These are phyloP conservation scores for Drosophila dives DNA, from an alignment of 2,888 invertebrate genomes.

Conservation along the genomic window DNA sequence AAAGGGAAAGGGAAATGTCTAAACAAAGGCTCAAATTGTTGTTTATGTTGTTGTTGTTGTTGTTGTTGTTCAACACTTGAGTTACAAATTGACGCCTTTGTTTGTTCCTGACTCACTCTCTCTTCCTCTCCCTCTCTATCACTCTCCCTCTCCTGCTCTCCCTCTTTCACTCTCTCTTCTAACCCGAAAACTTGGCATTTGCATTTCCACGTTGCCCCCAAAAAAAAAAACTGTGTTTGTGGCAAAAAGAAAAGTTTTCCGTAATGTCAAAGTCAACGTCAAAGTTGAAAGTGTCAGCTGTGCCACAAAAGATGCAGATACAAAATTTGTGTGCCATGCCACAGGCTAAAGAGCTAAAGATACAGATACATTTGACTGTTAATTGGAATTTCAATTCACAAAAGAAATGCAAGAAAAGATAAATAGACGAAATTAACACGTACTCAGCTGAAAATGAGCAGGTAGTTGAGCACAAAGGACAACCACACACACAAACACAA, in stretches of 20 bases:
- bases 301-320: conserved; percentile 30
- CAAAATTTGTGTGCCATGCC: background rate
- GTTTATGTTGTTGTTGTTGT: background rate
- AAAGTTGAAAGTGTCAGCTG: conserved; percentile 58
- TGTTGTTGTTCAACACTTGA: conserved; percentile 38
- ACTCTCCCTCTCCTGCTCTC: background rate
- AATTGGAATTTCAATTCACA: conserved; percentile 69
- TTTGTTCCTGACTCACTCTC: conserved; percentile 56
- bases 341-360: conserved; percentile 6
- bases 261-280: conserved; percentile 51
- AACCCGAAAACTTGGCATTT: conserved; percentile 54
- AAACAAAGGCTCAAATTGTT: conserved; percentile 52
- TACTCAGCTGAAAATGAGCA: conserved; percentile 77
- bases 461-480: conserved; percentile 63
- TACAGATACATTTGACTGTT: conserved; percentile 47
- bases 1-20: conserved; percentile 37
- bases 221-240: conserved; percentile 7
- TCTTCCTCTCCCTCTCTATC: conserved; percentile 14
- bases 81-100: conserved; percentile 68
- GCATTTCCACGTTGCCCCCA: conserved; percentile 73
- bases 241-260: background rate
- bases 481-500: conserved; percentile 31
- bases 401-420: conserved; percentile 31
- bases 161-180: conserved; percentile 8
- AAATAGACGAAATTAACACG: conserved; percentile 78